phyloP scores from a whole-genome alignment of 2,888 invertebrate species.

The Parelbella ahira region DNA sequence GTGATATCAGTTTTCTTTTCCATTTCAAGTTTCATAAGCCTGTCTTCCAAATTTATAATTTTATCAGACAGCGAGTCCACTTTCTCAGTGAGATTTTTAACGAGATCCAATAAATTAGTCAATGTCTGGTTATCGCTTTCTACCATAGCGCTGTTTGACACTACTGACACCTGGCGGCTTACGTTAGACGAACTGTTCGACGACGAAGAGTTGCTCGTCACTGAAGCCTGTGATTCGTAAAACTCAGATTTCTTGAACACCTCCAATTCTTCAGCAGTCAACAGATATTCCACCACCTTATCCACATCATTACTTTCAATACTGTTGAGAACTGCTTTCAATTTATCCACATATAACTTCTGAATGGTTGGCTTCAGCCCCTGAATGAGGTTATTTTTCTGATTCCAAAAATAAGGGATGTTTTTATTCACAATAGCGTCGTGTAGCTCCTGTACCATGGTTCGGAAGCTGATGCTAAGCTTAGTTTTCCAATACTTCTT shows the following conservation, averaged over 20 bases:
- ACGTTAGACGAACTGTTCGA: not conserved
- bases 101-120: constrained; percentile 22
- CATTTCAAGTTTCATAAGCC: constrained; percentile 37
- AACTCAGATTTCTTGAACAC: constrained; percentile 52
- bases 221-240: constrained; percentile 33
- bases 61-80: constrained; percentile 39
- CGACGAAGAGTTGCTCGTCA: not conserved
- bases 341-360: constrained; percentile 48
- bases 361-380: constrained; percentile 48
- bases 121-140: not conserved
- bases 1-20: constrained; percentile 13
- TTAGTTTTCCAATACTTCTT: constrained; percentile 58
- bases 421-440: constrained; percentile 45
- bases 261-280: constrained; percentile 47
- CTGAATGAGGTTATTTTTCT: constrained; percentile 54
- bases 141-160: not conserved
- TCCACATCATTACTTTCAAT: constrained; percentile 55
- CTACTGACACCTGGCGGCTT: constrained; percentile 5
- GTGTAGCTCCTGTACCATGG: constrained; percentile 56
- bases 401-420: constrained; percentile 63
- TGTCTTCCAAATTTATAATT: constrained; percentile 39
- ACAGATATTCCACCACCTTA: constrained; percentile 41
- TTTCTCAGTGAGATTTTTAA: constrained; percentile 39
- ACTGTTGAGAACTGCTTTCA: constrained; percentile 56
- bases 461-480: constrained; percentile 46